Base-by-base conservation (phyloP, 1,140 invertebrate genomes). In the Meteorus sp. region DNA sequence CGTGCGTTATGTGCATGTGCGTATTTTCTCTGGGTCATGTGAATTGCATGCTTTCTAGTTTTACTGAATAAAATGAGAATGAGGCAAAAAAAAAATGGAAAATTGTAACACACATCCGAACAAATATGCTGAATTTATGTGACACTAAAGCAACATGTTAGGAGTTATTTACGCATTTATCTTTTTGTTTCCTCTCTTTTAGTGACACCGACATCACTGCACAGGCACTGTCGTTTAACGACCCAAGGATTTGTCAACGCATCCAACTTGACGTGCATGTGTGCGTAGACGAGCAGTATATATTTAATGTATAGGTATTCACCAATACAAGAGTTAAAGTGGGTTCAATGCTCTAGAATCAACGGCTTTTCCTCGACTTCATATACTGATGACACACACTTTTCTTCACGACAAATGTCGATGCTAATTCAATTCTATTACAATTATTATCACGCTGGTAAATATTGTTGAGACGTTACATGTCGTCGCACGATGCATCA, bases 301-400 rank as follows among this genome's bases (percentile, higher is more conserved):
- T 44, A 44, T 20, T 3, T 20, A 3, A 43, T 43, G 19, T 43
- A 29, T 4, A 29, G 27, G 39, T 43, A 15, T 43, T 9, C 15
- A 43, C 15, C 3, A 43, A 3, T 43, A 43, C 39, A 43, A 43
- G 15, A 43, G 9, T 43, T 9, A 15, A 43, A 8, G 39, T 19
- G 39, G 19, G 39, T 43, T 43, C 39, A 43, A 43, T 43, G 39
- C 3, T 15, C 39, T 43, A 9, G 15, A 15, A 43, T 43, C 39
- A 43, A 9, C 39, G 39, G 39, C 39, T 43, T 43, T 43, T 43
- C 39, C 15, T 43, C 19, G 13, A 43, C n/a, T n/a, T n/a, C n/a
- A n/a, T n/a, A n/a, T n/a, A 43, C 39, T 43, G 39, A 43, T 43
- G 39, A 43, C 39, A 17, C 39, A 43, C 17, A 17, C 39, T 43